These are phyloP conservation scores for Thermophis baileyi DNA, from an alignment of 2,113 vertebrate species.

Conservation along the genomic window DNA sequence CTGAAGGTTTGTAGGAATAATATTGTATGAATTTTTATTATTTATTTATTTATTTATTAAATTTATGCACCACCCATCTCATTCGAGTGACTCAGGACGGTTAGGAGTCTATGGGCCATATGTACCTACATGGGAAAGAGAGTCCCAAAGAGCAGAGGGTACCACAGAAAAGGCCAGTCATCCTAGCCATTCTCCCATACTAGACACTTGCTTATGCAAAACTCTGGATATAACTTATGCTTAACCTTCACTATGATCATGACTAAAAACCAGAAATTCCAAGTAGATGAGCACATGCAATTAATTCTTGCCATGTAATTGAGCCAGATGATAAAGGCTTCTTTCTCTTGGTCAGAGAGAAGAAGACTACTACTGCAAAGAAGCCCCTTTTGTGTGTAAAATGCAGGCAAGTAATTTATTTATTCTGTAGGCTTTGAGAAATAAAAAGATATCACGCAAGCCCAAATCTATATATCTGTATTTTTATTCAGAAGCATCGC, in stretches of 20 bases:
- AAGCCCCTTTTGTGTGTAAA: not conserved
- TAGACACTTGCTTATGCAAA: not conserved
- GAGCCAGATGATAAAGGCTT: not conserved
- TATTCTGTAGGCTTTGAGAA: too few species aligned
- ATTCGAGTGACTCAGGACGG: accelerated
- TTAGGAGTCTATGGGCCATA: not conserved
- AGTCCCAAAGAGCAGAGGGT: not conserved
- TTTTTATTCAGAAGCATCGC: not conserved
- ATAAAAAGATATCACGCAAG: not conserved
- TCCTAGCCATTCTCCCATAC: not conserved
- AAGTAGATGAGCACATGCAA: not conserved
- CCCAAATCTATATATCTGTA: not conserved
- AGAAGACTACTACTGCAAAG: not conserved
- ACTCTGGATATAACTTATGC: not conserved
- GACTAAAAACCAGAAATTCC: not conserved
- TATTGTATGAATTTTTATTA: not conserved
- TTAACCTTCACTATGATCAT: not conserved
- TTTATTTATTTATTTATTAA: not conserved
- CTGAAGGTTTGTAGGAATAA: not conserved
- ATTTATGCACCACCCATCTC: not conserved
- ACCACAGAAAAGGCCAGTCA: not conserved
- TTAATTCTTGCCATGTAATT: not conserved
- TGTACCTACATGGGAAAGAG: not conserved
- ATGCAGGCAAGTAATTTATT: too few species aligned
- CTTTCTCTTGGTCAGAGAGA: not conserved